Evolutionary conservation across 1,140 invertebrate genomes (phyloP).

Genomic region (Lethrus apterus): DNA sequence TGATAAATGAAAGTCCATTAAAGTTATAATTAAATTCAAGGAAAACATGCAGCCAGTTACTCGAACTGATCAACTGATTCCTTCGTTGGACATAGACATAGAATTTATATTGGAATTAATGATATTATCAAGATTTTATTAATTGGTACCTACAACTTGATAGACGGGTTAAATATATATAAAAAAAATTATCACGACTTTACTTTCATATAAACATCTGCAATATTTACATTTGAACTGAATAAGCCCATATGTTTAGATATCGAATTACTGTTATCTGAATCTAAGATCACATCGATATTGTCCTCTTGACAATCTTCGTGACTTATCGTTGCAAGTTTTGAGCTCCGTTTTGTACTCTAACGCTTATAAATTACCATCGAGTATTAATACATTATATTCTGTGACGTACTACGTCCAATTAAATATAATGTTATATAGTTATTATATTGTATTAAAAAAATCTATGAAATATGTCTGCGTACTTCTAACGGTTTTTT

Average conservation of each 20-base stretch:
- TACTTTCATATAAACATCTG: too few relatives aligned
- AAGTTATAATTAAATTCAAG: too few relatives aligned
- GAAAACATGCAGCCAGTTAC: too few relatives aligned
- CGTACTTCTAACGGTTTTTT: background rate
- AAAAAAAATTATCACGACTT: too few relatives aligned
- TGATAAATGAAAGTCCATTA: too few relatives aligned
- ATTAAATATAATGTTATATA: conserved; percentile 1
- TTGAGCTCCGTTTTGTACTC: background rate
- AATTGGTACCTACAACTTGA: too few relatives aligned
- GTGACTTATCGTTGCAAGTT: conserved; percentile 17
- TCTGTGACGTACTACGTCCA: background rate
- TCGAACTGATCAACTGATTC: too few relatives aligned
- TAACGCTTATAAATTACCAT: conserved; percentile 6
- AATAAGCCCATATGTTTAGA: conserved; percentile 9
- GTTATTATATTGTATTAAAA: background rate
- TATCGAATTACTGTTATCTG: conserved; percentile 21
- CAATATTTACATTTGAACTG: conserved; percentile 6
- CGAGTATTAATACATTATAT: background rate
- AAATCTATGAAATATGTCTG: background rate
- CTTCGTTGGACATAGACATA: too few relatives aligned
- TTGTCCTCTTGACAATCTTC: conserved; percentile 18
- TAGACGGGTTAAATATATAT: too few relatives aligned
- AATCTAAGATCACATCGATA: conserved; percentile 18
- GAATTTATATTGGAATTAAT: too few relatives aligned
- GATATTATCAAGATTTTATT: too few relatives aligned